Evolutionary conservation across 1,140 invertebrate genomes (phyloP).

Genomic region (Zaprionus capensis): DNA sequence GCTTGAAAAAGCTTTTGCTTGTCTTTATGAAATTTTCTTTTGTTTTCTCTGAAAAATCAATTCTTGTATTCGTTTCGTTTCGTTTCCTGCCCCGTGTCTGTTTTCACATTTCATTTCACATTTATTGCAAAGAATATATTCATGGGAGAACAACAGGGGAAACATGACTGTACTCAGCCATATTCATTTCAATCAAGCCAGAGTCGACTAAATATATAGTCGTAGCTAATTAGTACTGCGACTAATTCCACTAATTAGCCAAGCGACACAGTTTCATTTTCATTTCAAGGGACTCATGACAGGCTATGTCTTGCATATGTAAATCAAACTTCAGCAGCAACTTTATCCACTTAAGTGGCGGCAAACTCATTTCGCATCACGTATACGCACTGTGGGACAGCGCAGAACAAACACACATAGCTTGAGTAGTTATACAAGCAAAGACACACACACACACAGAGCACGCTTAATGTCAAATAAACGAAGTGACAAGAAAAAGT

Average conservation of each 20-base stretch:
- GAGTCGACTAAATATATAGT: background rate
- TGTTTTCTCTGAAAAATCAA: constrained; percentile 4
- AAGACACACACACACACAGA: constrained; percentile 26
- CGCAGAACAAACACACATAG: background rate
- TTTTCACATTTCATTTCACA: background rate
- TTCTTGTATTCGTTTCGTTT: background rate
- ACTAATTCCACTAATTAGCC: constrained; percentile 13
- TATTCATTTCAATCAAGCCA: constrained; percentile 1
- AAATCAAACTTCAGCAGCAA: constrained; percentile 7
- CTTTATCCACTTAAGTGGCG: constrained; percentile 35
- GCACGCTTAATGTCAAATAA: constrained; percentile 19
- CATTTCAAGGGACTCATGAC: background rate
- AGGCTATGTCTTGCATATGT: constrained; percentile 4
- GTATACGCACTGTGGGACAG: constrained; percentile 58
- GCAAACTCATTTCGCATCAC: constrained; percentile 49
- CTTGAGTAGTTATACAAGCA: constrained; percentile 28
- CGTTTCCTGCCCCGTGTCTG: background rate
- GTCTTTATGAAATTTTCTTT: constrained; percentile 3
- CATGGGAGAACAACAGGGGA: background rate
- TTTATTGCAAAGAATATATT: background rate
- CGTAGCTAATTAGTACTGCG: background rate
- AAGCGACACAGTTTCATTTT: constrained; percentile 4
- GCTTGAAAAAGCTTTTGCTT: constrained; percentile 11
- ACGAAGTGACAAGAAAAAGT: constrained; percentile 25
- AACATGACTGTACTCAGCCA: background rate